Evolutionary conservation across 2,113 vertebrate species (phyloP), one percentile per base, ranked within the genome.

Genomic region (Apeltes quadracus): DNA sequence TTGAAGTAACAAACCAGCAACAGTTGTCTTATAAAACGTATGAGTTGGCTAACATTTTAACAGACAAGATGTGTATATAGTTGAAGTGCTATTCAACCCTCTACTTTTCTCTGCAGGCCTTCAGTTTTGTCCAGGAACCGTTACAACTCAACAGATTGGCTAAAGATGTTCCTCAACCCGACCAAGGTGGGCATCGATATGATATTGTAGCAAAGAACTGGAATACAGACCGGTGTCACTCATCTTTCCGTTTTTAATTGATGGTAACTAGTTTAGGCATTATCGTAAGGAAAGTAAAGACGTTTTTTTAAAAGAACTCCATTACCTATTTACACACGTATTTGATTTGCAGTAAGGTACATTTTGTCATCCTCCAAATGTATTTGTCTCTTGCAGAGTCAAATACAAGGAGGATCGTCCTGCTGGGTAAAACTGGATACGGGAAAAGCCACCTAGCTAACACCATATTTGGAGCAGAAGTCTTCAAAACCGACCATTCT

Each of bases 351-450:
- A 20, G 18, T 20, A 46, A 20, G 7, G 18, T 46, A 20, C 20
- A 46, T 46, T 20, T 46, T 46, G 44, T 46, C 18, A 20, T 7
- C 44, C 7, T 46, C 44, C 7, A 46, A 20, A 46, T 46, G 18
- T 20, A 46, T 20, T 20, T 46, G 44, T 63, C 14, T 65, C n/a
- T 46, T 79, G 4, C 20, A 84, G 84, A 0, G 2, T 54, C 61
- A 3, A 44, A 23, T 10, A 0, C 85, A 53, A 79, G 8, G 25
- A 85, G 77, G 64, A 61, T 88, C 2, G 32, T 85, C 39, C 44
- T 90, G 27, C 25, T 91, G 46, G 88, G 89, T 7, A 91, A 91
- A 81, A 88, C 84, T 5, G 88, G 89, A 64, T 15, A 69, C 13
- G 89, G 89, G 46, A 91, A 89, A 68, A 89, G 88, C 63, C 34